These are phyloP conservation scores for Caenorhabditis elegans DNA, from an alignment of 1,140 invertebrate genomes.

Conservation along the genomic window DNA sequence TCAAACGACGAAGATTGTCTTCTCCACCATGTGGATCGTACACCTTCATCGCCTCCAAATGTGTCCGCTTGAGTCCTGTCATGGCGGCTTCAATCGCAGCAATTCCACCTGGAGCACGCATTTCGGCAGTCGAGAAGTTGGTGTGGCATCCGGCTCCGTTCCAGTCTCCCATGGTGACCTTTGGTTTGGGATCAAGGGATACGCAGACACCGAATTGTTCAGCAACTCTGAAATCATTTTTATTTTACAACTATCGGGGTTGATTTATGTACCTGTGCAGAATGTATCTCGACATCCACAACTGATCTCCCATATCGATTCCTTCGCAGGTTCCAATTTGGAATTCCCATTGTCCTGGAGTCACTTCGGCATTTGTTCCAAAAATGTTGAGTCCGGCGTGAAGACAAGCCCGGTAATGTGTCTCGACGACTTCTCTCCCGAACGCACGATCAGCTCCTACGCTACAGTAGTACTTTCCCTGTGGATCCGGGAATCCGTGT, in stretches of 20 bases:
- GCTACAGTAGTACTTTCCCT: conserved; percentile 81
- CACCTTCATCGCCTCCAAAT: conserved; percentile 81
- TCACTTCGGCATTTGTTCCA: conserved; percentile 88
- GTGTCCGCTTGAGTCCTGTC: conserved; percentile 79
- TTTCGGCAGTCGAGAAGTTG: conserved; percentile 85
- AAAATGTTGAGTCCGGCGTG: conserved; percentile 84
- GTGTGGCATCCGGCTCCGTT: conserved; percentile 86
- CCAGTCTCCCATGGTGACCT: conserved; percentile 72
- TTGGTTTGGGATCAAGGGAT: conserved; percentile 83
- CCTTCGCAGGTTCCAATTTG: no score
- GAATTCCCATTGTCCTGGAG: conserved; percentile 77
- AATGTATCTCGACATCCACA: conserved; percentile 84
- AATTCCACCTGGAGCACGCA: conserved; percentile 81
- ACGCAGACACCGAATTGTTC: conserved; percentile 86
- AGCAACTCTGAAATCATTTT: conserved; percentile 73
- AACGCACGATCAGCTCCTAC: conserved; percentile 90
- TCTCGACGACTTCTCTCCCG: conserved; percentile 88
- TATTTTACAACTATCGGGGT: no score
- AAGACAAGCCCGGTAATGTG: conserved; percentile 77
- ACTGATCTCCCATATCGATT: no score
- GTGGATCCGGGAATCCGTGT: conserved; percentile 85
- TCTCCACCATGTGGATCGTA: conserved; percentile 80
- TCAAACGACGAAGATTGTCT: conserved; percentile 79
- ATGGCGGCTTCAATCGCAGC: conserved; percentile 69
- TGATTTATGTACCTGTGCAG: conserved; percentile 72